Conservation (phyloP, 35 echinoderm and acorn worm genomes). For the Acanthaster planci region DNA sequence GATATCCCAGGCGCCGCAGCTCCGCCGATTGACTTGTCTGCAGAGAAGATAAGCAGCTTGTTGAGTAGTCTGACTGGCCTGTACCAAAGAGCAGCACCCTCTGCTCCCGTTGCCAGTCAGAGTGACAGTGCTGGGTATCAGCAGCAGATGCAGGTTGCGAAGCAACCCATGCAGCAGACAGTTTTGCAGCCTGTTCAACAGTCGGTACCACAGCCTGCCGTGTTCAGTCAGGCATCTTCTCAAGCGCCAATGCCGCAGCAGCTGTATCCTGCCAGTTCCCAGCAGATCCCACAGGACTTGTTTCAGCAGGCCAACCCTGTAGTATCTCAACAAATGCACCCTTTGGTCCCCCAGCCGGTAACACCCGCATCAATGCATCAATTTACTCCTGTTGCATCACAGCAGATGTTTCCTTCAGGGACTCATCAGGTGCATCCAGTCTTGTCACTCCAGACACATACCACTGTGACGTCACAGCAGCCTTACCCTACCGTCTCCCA, state of each 20-base stretch:
- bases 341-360: neutral
- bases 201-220: neutral
- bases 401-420: neutral
- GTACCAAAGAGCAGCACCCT: neutral
- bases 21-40: neutral
- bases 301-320: neutral
- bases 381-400: neutral
- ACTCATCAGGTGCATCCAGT: neutral
- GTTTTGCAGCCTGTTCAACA: neutral
- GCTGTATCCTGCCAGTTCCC: neutral
- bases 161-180: no score
- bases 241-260: neutral
- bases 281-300: neutral
- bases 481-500: neutral
- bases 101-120: neutral
- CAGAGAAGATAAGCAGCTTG: neutral
- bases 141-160: no score
- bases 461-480: neutral
- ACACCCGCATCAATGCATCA: neutral
- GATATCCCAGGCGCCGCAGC: neutral
- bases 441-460: neutral
- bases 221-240: neutral
- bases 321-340: neutral
- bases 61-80: constrained; percentile 10
- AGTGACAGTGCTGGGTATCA: neutral